phyloP scores from a whole-genome alignment of 2,113 vertebrate genomes.

The Tenebrosternarchus preto region DNA sequence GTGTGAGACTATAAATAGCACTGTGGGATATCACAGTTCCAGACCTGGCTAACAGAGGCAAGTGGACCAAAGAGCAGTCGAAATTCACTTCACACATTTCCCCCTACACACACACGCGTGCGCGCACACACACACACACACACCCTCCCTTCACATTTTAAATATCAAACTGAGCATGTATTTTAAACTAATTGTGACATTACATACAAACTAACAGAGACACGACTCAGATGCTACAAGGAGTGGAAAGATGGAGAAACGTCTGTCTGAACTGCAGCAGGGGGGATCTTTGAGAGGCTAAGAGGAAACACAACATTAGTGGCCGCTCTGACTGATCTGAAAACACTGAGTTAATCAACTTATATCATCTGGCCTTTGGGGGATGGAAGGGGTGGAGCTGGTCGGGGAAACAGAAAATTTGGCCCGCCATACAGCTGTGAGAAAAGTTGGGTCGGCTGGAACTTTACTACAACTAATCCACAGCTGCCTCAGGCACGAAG shows the following conservation, averaged over 20 bases:
- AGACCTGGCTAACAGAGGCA: slow-evolving; percentile 43
- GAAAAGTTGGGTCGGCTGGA: slow-evolving; percentile 11
- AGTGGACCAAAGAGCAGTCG: slow-evolving; percentile 41
- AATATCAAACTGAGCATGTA: slow-evolving; percentile 5
- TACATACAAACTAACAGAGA: slow-evolving; percentile 4
- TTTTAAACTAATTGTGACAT: slow-evolving; percentile 10
- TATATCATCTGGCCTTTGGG: slow-evolving; percentile 34
- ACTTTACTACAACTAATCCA: neutral
- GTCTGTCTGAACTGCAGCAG: neutral
- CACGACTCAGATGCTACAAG: neutral
- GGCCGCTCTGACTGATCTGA: slow-evolving; percentile 22
- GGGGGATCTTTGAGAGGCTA: neutral
- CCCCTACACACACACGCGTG: neutral
- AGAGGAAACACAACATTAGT: slow-evolving; percentile 26
- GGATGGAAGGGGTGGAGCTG: slow-evolving; percentile 4
- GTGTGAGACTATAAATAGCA: slow-evolving; percentile 77
- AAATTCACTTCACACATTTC: slow-evolving; percentile 43
- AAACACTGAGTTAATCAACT: slow-evolving; percentile 33
- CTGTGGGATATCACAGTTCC: slow-evolving; percentile 67
- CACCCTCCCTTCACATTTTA: slow-evolving; percentile 1
- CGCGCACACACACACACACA: neutral
- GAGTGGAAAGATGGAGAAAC: neutral
- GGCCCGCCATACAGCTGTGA: slow-evolving; percentile 1
- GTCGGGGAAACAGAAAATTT: slow-evolving; percentile 42
- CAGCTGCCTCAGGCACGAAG: neutral